Evolutionary conservation across 2,888 invertebrate genomes (phyloP).

Genomic region (Cylloceria caligata): DNA sequence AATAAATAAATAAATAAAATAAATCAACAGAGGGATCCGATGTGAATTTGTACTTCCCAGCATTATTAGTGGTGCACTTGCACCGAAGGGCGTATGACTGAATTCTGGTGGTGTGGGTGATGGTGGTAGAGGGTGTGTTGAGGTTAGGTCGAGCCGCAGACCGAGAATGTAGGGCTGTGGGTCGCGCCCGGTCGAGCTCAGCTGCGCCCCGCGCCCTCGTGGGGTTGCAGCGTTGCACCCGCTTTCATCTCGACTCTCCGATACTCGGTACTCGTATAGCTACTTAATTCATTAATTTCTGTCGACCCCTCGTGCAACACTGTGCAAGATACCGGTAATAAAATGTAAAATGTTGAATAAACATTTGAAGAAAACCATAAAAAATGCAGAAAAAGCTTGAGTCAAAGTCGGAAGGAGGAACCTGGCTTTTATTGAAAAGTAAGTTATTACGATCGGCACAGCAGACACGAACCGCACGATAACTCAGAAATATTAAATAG

Average conservation of each 20-base stretch:
- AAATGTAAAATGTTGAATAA: not conserved
- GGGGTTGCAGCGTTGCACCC: conserved; percentile 59
- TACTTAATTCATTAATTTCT: not conserved
- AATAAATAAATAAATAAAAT: not conserved
- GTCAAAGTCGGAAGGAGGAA: not conserved
- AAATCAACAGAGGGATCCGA: not conserved
- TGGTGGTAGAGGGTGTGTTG: conserved; percentile 69
- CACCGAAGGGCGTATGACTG: conserved; percentile 60
- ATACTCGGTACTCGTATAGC: not conserved
- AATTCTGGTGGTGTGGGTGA: conserved; percentile 8
- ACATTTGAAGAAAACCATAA: not conserved
- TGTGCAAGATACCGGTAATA: not conserved
- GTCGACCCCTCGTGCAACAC: not conserved
- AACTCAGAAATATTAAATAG: not conserved
- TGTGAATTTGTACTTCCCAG: conserved; percentile 31
- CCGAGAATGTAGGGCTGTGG: conserved; percentile 84
- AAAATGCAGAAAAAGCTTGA: not conserved
- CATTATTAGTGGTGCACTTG: conserved; percentile 42
- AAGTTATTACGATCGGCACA: not conserved
- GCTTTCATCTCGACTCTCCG: conserved; percentile 48
- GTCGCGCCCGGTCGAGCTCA: conserved; percentile 84
- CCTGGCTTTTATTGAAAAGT: not conserved
- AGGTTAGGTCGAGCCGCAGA: conserved; percentile 83
- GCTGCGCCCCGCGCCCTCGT: conserved; percentile 78
- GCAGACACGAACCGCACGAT: not conserved